A percentile compares a stretch with the other conserved stretches of the same genome.
These are phyloP conservation scores for Drosophila santomea DNA, from an alignment of 1,140 invertebrate species.

Conservation along the genomic window DNA sequence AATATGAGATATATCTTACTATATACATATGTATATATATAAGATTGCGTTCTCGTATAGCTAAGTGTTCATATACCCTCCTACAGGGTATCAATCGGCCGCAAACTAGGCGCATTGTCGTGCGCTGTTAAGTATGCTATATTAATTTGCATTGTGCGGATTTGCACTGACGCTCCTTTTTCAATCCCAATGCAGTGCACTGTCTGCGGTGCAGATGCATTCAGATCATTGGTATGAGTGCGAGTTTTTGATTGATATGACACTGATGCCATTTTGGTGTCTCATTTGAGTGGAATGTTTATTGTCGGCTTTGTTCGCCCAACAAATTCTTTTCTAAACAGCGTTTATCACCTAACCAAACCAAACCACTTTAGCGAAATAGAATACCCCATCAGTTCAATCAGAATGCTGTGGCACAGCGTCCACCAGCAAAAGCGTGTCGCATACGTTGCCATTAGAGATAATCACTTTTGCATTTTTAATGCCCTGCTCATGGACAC, in stretches of 20 bases:
- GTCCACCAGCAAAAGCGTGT: slow-evolving; percentile 5
- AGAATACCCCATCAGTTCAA: slow-evolving; percentile 46
- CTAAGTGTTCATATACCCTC: background rate
- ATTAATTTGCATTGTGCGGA: slow-evolving; percentile 73
- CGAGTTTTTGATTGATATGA: slow-evolving; percentile 21
- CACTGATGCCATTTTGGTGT: slow-evolving; percentile 40
- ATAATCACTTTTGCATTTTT: slow-evolving; percentile 78
- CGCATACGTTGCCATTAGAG: slow-evolving; percentile 68
- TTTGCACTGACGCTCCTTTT: slow-evolving; percentile 37
- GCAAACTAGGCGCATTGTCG: slow-evolving; percentile 43
- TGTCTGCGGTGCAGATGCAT: slow-evolving; percentile 61
- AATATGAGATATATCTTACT: too few relatives aligned
- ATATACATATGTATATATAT: too few relatives aligned
- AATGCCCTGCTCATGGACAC: slow-evolving; percentile 38
- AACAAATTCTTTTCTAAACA: slow-evolving; percentile 28
- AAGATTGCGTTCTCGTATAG: too few relatives aligned
- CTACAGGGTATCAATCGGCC: slow-evolving; percentile 35
- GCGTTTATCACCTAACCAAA: slow-evolving; percentile 8
- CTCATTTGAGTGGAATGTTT: slow-evolving; percentile 27
- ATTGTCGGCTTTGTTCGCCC: slow-evolving; percentile 27
- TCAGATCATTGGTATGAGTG: background rate
- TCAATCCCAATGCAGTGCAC: slow-evolving; percentile 9
- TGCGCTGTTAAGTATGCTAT: slow-evolving; percentile 74
- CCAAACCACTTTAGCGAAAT: background rate
- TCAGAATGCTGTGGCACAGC: slow-evolving; percentile 32